Evolutionary conservation across 2,113 vertebrate genomes (phyloP), one percentile per base, ranked within the genome.

Genomic region (Oenanthe oenanthe): DNA sequence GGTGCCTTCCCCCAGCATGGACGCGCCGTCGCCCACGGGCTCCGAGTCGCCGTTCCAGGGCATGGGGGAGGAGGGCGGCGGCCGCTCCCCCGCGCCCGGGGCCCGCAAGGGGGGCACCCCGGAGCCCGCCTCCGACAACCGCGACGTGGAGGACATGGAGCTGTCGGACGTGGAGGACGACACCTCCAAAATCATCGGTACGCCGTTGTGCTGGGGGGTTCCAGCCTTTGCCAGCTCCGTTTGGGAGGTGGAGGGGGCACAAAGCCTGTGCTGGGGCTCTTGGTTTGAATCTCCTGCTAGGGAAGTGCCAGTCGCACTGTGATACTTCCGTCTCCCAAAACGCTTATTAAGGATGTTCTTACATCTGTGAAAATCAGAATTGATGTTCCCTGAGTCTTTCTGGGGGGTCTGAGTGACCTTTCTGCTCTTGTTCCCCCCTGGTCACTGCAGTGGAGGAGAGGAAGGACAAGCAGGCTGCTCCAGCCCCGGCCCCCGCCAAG

Each of bases 81-180:
- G 97, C 8, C 95, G 85, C 1, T 98, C 97, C 51, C 98, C 93
- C 0, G 96, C 61, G 54, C 95, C 61, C 10, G 95, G 89, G 4
- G 96, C 97, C n/a, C 98, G 98, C 22, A 99, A 98, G 36, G 91
- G 97, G 3, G 91, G 60, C 0, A 98, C 98, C 9, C 98, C 98
- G 0, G 98, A 98, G 43, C 97, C 97, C 1, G 98, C 97, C 0
- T 98, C 96, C 0, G 99, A 99, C 89, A 99, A 99, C 65, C 96
- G 98, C 48, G 98, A 99, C 1, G 98, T 98, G 85, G 99, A 99
- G 48, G 99, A 99, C 97, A 99, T 99, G 99, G 99, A 99, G n/a
- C 97, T 99, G 77, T 99, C 99, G 0, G 99, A 99, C 2, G 98
- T 99, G 77, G 99, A 99, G 72, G 98, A 98, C 1, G 85, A 96